Conservation (phyloP, 2,797 vertebrate genomes). For the Pterois miles region DNA sequence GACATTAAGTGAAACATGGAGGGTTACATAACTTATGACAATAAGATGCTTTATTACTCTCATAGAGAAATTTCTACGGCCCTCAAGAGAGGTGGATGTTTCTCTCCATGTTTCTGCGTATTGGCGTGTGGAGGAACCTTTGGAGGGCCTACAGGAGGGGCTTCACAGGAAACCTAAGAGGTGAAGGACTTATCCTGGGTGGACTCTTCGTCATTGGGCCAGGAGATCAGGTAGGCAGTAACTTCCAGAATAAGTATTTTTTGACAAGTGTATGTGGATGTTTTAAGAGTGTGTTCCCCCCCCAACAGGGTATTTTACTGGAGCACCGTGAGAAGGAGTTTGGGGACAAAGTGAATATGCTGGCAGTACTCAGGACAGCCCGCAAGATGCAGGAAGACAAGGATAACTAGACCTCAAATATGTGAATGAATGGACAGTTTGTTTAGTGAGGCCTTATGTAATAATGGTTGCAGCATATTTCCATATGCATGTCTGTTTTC, state of each 20-base stretch:
- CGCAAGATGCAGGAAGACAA: slow-evolving; percentile 74
- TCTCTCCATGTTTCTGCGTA: slow-evolving; percentile 82
- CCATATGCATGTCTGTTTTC: neutral
- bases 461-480: slow-evolving; percentile 3
- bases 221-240: slow-evolving; percentile 84
- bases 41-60: slow-evolving; percentile 35
- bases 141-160: slow-evolving; percentile 85
- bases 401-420: slow-evolving; percentile 36
- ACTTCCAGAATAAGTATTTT: neutral
- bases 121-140: slow-evolving; percentile 88
- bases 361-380: slow-evolving; percentile 86
- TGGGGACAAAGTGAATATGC: slow-evolving; percentile 89
- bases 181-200: slow-evolving; percentile 90
- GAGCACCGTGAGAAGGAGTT: slow-evolving; percentile 96
- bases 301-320: slow-evolving; percentile 88
- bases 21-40: neutral
- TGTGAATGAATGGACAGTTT: slow-evolving; percentile 20
- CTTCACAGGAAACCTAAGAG: slow-evolving; percentile 87
- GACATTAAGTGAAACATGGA: neutral
- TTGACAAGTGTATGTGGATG: neutral
- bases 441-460: slow-evolving; percentile 11
- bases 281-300: neutral
- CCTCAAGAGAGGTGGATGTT: slow-evolving; percentile 87
- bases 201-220: slow-evolving; percentile 90
- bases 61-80: slow-evolving; percentile 89